Evolutionary conservation across 37 sponge, comb jelly and placozoan genomes (phyloP), one percentile per base, ranked within the genome.

Genomic region (Lycopodina hypogea): DNA sequence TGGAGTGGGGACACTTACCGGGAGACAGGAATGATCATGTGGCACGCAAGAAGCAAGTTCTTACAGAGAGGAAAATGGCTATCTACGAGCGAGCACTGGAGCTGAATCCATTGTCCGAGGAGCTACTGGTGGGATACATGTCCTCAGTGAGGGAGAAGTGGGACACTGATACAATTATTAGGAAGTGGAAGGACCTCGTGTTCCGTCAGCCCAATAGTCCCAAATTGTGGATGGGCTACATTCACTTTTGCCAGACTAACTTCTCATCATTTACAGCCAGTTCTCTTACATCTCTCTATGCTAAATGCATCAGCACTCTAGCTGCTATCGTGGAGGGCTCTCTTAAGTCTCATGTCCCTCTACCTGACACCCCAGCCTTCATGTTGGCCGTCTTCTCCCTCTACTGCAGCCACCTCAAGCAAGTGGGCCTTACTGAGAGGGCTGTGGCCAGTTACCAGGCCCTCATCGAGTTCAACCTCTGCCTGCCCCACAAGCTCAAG

Each of bases 371-470:
- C 18, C 78, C 80, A 23, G 59, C 79, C 9, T 42, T 48, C 55
- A 26, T 92, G 57, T 59, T 95, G 15, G 59, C 65, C 71, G 74
- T 95, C 40, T 83, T 92, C 45, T 18, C 62, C 0, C 68, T 74
- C 28, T 80, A 75, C 74, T 92, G 93, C 63, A 56, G 63, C 36
- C 88, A 88, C 48, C 84, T 95, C 42, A 62, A 68, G 28, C 68
- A 82, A 36, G 81, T 58, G 24, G 96, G 96, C 12, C 83, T 89
- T 69, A 60, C 82, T n/a, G 96, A 95, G 75, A 88, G 68, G 67
- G 93, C 87, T 17, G 55, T 92, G n/a, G 96, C 96, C 0, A 68
- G 68, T 39, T 89, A 72, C 41, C 96, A 95, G 56, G 96, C 96
- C n/a, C 62, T 90, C 45, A 26, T 95, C 2, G 96, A 95, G 68